Base-by-base conservation (phyloP, 2,888 invertebrate species). In the Petrolisthes cinctipes region DNA sequence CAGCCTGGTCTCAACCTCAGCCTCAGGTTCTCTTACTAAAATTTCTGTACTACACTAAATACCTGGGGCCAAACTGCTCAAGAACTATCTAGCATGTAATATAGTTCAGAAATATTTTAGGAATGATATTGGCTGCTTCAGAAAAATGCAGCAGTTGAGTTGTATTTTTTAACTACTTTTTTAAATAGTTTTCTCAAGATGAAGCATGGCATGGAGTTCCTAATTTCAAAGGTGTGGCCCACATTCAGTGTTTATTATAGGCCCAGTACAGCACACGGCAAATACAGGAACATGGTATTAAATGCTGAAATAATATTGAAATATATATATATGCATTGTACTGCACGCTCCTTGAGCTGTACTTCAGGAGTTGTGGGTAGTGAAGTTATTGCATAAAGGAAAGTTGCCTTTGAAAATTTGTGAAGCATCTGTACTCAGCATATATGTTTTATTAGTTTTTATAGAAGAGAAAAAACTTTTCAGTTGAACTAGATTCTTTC, bases 141-240 rank as follows among this genome's bases (percentile, higher is more conserved):
- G 56, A 83, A 71, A 57, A 54, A 51, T 68, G 68, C 82, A 82
- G 82, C 82, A 82, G 37, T 82, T 61, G 68, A 68, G 68, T 81
- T 61, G 61, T 61, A 61, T 61, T 61, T 61, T 61, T 61, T 71
- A n/a, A n/a, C 14, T n/a, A 20, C n/a, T 71, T 71, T 79, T 73
- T 68, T 68, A 78, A 53, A 20, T 80, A 81, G 51, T 37, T 83
- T 75, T 81, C 54, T n/a, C 80, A 37, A 56, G 68, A 79, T 83
- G 80, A 83, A 83, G 87, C 86, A 86, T 86, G 83, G 87, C 87
- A 87, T 83, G 81, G 83, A 87, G 87, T 87, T 87, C 87, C 87
- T 86, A 86, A 82, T 86, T 82, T 82, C 86, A 76, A 54, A 82
- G 84, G 61, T 57, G 80, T 84, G 57, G 84, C 84, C 66, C 57